Conservation (phyloP, 2,113 vertebrate species). For the Colossoma macropomum region DNA sequence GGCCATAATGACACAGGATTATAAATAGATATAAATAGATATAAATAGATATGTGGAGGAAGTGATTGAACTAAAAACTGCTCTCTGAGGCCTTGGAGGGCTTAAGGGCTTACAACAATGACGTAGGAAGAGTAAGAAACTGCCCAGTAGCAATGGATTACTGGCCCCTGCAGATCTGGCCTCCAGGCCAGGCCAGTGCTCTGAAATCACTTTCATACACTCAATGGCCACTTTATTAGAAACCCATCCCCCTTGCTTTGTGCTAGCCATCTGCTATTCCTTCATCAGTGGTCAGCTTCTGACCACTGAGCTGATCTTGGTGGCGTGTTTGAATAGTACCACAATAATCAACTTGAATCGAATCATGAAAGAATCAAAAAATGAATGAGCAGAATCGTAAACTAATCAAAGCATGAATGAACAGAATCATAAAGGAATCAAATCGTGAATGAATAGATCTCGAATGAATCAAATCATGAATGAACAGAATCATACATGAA, state of each 20-base stretch:
- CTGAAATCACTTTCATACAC: background rate
- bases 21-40: background rate
- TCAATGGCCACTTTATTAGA: constrained; percentile 5
- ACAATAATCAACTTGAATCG: no score
- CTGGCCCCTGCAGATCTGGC: constrained; percentile 51
- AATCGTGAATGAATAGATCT: no score
- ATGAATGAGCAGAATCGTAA: no score
- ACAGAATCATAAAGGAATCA: no score
- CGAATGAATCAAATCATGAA: no score
- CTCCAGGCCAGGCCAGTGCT: background rate
- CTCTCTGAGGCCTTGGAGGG: constrained; percentile 52
- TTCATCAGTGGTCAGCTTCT: no score
- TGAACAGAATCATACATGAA: no score
- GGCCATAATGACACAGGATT: constrained; percentile 1
- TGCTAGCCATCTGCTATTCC: no score
- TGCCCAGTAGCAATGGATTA: constrained; percentile 62
- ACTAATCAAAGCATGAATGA: no score
- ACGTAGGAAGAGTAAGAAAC: constrained; percentile 61
- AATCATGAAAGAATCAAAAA: no score
- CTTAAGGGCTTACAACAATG: constrained; percentile 65
- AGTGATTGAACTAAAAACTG: constrained; percentile 64
- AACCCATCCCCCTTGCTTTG: background rate
- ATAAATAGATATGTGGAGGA: constrained; percentile 54
- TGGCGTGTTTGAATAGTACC: no score
- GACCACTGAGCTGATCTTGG: no score